Evolutionary conservation across 2,113 vertebrate species (phyloP).

Genomic region (Cyprinodon tularosa): DNA sequence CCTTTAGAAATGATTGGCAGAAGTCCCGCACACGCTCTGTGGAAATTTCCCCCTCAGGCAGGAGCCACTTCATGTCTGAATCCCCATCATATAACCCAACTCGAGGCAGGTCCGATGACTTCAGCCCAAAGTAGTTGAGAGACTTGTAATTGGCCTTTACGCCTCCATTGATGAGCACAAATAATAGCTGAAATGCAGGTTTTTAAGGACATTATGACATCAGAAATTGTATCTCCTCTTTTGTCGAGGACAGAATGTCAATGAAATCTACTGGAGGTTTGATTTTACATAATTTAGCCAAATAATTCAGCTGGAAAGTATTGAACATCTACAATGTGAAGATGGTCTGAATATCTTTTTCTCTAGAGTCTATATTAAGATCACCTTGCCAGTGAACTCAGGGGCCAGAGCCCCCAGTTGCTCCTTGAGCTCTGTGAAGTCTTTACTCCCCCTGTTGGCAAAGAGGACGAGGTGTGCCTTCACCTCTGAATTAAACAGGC

Average conservation of each 20-base stretch:
- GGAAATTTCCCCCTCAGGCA: slow-evolving; percentile 79
- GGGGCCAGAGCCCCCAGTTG: slow-evolving; percentile 77
- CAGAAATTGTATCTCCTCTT: neutral
- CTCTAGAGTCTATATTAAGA: neutral
- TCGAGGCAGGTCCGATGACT: slow-evolving; percentile 85
- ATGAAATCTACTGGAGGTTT: neutral
- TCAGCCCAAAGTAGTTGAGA: slow-evolving; percentile 86
- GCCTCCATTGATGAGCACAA: slow-evolving; percentile 86
- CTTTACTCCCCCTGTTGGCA: slow-evolving; percentile 80
- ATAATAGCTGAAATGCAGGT: slow-evolving; percentile 85
- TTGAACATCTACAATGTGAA: neutral
- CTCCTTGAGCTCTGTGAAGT: slow-evolving; percentile 73
- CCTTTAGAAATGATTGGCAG: slow-evolving; percentile 83
- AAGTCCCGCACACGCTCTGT: slow-evolving; percentile 80
- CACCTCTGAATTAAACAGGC: slow-evolving; percentile 86
- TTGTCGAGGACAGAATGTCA: slow-evolving; percentile 8
- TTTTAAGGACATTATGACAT: neutral
- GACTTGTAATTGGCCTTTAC: slow-evolving; percentile 78
- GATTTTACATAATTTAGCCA: neutral
- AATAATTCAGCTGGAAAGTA: neutral
- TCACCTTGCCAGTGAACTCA: slow-evolving; percentile 86
- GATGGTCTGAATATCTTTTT: neutral
- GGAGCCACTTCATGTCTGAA: slow-evolving; percentile 83
- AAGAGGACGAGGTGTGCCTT: slow-evolving; percentile 88
- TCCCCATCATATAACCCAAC: slow-evolving; percentile 83